A percentile compares a stretch with the other conserved stretches of the same genome.
phyloP scores from a whole-genome alignment of 1,140 invertebrate species.

The Choristoneura fumiferana region DNA sequence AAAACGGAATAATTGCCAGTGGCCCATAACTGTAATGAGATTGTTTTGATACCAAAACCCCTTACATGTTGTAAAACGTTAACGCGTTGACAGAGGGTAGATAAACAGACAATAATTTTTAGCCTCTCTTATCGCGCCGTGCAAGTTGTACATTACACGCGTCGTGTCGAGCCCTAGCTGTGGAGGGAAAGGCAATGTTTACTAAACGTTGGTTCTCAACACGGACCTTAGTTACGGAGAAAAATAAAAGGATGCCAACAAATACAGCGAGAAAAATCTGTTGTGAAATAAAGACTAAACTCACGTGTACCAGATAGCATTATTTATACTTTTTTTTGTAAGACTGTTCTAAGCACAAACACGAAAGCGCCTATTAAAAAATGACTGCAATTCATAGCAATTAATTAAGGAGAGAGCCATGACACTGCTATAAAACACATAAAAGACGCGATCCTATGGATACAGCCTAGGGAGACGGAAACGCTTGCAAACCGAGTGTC shows the following conservation, averaged over 20 bases:
- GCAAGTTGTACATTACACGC: slow-evolving; percentile 14
- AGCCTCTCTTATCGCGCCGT: not conserved
- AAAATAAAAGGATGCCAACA: not conserved
- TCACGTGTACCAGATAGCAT: not conserved
- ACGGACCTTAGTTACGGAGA: not conserved
- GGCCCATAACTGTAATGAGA: not conserved
- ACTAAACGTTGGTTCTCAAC: slow-evolving; percentile 6
- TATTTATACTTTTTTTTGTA: too few species aligned
- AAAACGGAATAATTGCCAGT: too few species aligned
- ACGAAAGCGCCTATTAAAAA: too few species aligned
- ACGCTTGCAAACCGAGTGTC: slow-evolving; percentile 32
- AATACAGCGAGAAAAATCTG: not conserved
- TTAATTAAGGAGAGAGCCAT: not conserved
- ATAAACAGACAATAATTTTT: slow-evolving; percentile 19
- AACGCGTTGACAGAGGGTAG: not conserved
- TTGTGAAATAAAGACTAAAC: too few species aligned
- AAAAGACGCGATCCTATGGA: not conserved
- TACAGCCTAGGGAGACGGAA: slow-evolving; percentile 6
- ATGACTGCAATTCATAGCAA: too few species aligned
- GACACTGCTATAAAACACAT: slow-evolving; percentile 1
- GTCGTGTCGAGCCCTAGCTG: not conserved
- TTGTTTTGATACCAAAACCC: not conserved
- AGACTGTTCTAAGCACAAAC: too few species aligned
- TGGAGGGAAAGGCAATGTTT: slow-evolving; percentile 8
- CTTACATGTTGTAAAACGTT: not conserved